Evolutionary conservation across 2,888 invertebrate genomes (phyloP).

Genomic region (Oscheius onirici): DNA sequence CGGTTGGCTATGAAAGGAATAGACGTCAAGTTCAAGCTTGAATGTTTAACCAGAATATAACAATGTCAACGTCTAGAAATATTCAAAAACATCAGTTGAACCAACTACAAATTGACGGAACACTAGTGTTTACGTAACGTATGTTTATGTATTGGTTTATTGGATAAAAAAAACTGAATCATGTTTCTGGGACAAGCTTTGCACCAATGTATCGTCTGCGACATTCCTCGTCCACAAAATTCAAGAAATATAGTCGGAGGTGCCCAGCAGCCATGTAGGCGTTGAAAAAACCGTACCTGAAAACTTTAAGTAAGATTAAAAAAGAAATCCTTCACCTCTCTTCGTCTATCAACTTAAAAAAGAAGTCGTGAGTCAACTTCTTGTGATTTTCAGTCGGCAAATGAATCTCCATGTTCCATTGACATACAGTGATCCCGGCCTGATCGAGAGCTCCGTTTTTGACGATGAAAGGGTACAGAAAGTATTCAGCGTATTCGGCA

Average conservation of each 20-base stretch:
- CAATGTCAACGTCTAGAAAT: neutral
- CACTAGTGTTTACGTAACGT: no score
- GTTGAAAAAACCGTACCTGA: conserved; percentile 5
- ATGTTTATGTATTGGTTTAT: no score
- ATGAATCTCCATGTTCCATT: conserved; percentile 23
- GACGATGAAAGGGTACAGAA: neutral
- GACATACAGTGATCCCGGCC: conserved; percentile 6
- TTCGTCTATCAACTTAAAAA: neutral
- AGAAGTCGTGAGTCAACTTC: conserved; percentile 1
- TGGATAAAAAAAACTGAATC: no score
- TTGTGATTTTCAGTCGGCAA: neutral
- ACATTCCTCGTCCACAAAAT: conserved; percentile 6
- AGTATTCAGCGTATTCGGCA: conserved; percentile 11
- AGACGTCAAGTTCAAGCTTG: no score
- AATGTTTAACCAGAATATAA: neutral
- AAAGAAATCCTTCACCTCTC: no score
- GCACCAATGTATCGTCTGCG: neutral
- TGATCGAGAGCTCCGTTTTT: conserved; percentile 2
- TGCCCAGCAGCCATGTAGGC: neutral
- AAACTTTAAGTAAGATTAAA: neutral
- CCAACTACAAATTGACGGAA: no score
- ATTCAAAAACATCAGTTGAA: no score
- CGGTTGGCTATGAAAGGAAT: no score
- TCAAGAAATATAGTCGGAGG: neutral
- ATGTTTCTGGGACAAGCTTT: no score